Percentiles rank a stretch among this genome's conserved stretches.
Conservation (phyloP, 2,113 vertebrate species). For the Petrocephalus zakoni region DNA sequence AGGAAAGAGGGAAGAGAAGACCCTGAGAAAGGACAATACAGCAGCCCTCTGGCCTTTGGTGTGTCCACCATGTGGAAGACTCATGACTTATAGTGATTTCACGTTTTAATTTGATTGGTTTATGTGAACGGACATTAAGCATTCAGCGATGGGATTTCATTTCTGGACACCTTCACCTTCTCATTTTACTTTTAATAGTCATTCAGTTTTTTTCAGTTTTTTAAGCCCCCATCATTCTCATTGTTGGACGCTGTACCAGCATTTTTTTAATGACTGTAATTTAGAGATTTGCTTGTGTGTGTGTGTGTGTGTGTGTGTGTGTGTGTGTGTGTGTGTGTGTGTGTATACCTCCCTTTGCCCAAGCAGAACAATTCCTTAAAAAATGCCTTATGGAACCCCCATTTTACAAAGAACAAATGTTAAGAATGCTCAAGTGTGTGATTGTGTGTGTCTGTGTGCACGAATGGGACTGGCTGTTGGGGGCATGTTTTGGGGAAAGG, state of each 20-base stretch:
- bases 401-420: not conserved
- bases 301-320: constrained; percentile 6
- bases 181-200: constrained; percentile 21
- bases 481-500: not conserved
- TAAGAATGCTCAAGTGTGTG: not conserved
- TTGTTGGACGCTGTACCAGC: constrained; percentile 29
- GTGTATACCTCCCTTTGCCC: not conserved
- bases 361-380: not conserved
- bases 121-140: constrained; percentile 47
- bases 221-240: constrained; percentile 38
- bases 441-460: no score
- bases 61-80: constrained; percentile 48
- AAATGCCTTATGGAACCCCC: constrained; percentile 11
- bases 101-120: constrained; percentile 38
- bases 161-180: constrained; percentile 31
- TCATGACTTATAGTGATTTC: constrained; percentile 63
- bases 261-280: constrained; percentile 20
- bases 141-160: constrained; percentile 50
- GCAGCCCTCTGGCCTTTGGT: constrained; percentile 62
- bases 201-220: constrained; percentile 32
- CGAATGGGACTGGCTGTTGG: not conserved
- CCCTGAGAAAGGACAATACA: constrained; percentile 49
- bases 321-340: constrained; percentile 10
- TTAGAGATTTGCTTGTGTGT: not conserved
- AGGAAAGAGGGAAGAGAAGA: constrained; percentile 38